A percentile compares a stretch with the other conserved stretches of the same genome.
Evolutionary conservation across 2,797 vertebrate species (phyloP).

Genomic region (Darevskia nairensis): DNA sequence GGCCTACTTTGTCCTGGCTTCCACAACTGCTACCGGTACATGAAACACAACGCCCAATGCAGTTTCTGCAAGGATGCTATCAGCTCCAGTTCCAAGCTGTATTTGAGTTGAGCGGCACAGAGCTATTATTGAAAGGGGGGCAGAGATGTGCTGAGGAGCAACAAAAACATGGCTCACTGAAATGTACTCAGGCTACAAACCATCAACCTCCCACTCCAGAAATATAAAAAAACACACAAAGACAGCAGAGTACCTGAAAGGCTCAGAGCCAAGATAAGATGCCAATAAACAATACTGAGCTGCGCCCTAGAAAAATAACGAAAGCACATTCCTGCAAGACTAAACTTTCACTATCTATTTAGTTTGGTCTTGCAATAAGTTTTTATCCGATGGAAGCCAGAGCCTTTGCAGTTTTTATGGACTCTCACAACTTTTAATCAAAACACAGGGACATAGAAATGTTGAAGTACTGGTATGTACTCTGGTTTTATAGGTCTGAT

Average conservation of each 20-base stretch:
- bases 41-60: not conserved
- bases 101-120: not conserved
- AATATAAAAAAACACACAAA: not conserved
- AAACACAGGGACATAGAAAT: not conserved
- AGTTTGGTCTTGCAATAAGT: constrained; percentile 1
- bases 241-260: not conserved
- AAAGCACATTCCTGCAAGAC: not conserved
- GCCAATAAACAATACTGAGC: not conserved
- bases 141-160: not conserved
- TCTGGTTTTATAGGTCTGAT: not conserved
- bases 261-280: not conserved
- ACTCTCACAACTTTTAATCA: not conserved
- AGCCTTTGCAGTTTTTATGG: not conserved
- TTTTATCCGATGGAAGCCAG: not conserved
- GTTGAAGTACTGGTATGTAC: not conserved
- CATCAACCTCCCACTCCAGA: not conserved
- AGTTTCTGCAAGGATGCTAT: not conserved
- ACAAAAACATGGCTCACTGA: not conserved
- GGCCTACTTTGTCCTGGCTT: not conserved
- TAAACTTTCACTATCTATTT: not conserved
- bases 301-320: not conserved
- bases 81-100: not conserved
- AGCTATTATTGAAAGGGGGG: too few species aligned
- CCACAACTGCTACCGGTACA: too few species aligned
- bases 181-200: not conserved